Evolutionary conservation across 2,113 vertebrate species (phyloP), one percentile per base, ranked within the genome.

Genomic region (Sander lucioperca): DNA sequence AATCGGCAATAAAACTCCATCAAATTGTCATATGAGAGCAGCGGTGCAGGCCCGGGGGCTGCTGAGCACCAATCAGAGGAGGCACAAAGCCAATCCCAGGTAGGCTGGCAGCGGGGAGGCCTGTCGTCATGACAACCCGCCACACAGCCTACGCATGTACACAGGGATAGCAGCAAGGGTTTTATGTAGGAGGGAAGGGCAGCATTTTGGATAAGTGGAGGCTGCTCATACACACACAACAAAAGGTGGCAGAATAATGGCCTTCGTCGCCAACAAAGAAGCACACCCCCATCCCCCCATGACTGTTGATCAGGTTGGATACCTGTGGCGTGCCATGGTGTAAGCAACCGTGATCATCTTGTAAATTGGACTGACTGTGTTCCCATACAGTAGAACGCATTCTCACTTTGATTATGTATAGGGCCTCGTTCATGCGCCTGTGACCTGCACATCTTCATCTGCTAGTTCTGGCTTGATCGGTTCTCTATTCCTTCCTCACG

Each of bases 1-100:
- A 86, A 93, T 90, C 84, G 64, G 92, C 93, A 94, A 94, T 94
- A 95, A 94, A 95, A 94, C 94, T 95, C 93, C 90, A 94, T 95
- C 93, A 95, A 94, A 93, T 91, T 95, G 91, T 93, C 86, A 86
- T 92, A 93, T 89, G 89, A 92, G 91, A 94, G 93, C 92, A 89
- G 88, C 82, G 69, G 88, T 77, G 83, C 88, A 86, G 92, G 90
- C 92, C 93, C 74, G 73, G 86, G 87, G 88, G 92, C 88, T 80
- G 90, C 89, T 86, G 87, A 89, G 80, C 87, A 85, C 94, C 94
- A 95, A 93, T 94, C 93, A 87, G 88, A 87, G 83, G 85, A 90
- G 85, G 88, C 90, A 87, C 90, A 74, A 79, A 92, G 93, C 92
- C 94, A 94, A 93, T 94, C 90, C 92, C 92, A 93, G 94, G 93